Conservation (phyloP, 2,888 invertebrate species). For the Protodeltote pygarga region DNA sequence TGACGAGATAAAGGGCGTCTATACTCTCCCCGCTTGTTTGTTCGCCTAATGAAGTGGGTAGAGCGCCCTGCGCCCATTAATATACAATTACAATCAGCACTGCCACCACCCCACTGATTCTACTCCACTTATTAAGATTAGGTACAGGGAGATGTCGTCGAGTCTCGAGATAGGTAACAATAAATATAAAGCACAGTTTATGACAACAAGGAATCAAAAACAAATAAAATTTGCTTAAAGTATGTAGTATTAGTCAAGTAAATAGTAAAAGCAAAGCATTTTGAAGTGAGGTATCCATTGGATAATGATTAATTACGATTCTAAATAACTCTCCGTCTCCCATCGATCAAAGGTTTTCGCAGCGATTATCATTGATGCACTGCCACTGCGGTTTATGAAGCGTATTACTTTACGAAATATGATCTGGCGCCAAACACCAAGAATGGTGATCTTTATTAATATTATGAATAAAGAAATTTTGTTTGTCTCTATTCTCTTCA, state of each 20-base stretch:
- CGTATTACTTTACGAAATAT: constrained; percentile 54
- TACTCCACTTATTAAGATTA: constrained; percentile 52
- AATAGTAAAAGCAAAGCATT: constrained; percentile 22
- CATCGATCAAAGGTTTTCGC: constrained; percentile 47
- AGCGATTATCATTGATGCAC: constrained; percentile 57
- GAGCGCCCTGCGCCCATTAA: constrained; percentile 71
- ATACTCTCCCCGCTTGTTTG: constrained; percentile 75
- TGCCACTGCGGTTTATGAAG: constrained; percentile 56
- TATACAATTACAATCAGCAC: constrained; percentile 71
- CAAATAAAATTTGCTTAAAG: constrained; percentile 19
- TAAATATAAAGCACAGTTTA: constrained; percentile 31
- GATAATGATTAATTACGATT: too few species aligned
- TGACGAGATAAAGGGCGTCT: constrained; percentile 70
- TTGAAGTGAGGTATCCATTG: constrained; percentile 28
- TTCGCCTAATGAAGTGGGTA: constrained; percentile 82
- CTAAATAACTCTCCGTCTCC: constrained; percentile 21
- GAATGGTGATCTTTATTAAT: too few species aligned
- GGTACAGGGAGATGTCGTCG: constrained; percentile 32
- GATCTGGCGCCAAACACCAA: constrained; percentile 63
- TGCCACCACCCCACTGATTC: constrained; percentile 54
- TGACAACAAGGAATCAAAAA: constrained; percentile 14
- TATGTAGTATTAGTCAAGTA: constrained; percentile 12
- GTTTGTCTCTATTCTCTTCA: too few species aligned
- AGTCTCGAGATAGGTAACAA: constrained; percentile 28
- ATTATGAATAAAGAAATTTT: too few species aligned